Evolutionary conservation across 1,140 invertebrate species (phyloP).

Genomic region (Prorops nasuta): DNA sequence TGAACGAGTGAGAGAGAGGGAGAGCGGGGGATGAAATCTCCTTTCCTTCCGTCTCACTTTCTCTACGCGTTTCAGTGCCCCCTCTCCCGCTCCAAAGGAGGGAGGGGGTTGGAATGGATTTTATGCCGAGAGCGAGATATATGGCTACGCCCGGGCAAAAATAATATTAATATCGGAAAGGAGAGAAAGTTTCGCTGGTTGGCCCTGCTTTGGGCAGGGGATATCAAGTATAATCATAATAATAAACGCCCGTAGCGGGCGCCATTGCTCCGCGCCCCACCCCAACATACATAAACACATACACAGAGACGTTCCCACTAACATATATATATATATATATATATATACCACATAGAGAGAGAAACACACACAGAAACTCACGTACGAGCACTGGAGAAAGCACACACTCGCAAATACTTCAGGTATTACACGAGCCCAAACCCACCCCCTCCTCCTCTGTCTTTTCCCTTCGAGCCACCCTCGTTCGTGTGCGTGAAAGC

Average conservation of each 20-base stretch:
- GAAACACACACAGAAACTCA: too few species aligned
- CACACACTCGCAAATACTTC: not conserved
- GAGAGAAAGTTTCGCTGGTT: constrained; percentile 55
- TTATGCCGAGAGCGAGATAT: constrained; percentile 57
- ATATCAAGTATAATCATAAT: constrained; percentile 57
- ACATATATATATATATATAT: too few species aligned
- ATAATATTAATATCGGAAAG: constrained; percentile 58
- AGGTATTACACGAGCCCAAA: constrained; percentile 2
- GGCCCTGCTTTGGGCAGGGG: constrained; percentile 52
- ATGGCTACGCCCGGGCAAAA: constrained; percentile 57
- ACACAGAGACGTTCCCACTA: too few species aligned
- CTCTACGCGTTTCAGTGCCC: not conserved
- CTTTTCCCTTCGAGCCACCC: not conserved
- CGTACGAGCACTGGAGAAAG: too few species aligned
- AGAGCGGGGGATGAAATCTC: not conserved
- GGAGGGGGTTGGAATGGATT: constrained; percentile 51
- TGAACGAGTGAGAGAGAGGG: not conserved
- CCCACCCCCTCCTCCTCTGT: constrained; percentile 8
- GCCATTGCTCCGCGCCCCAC: constrained; percentile 48
- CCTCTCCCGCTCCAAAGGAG: constrained; percentile 9
- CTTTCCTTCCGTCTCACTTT: not conserved
- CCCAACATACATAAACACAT: too few species aligned
- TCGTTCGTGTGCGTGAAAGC: constrained; percentile 8
- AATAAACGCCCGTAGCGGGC: constrained; percentile 54
- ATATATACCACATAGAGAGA: not conserved